Evolutionary conservation across 2,113 vertebrate genomes (phyloP), one percentile per base, ranked within the genome.

Genomic region (Hippocampus guttulatus): DNA sequence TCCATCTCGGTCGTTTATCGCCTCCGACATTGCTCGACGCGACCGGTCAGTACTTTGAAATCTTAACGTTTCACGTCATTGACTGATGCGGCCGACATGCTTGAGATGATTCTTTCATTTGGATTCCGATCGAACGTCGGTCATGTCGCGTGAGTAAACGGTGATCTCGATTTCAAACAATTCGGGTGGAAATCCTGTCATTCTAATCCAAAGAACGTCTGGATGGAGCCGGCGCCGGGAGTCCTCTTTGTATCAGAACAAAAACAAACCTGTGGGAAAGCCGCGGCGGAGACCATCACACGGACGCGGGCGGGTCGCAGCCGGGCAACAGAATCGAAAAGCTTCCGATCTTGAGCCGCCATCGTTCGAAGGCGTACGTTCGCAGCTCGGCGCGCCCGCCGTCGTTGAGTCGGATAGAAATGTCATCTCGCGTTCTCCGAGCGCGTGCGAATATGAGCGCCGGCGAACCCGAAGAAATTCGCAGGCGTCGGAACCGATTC

Each of bases 211-310:
- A 58, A 58, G 57, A 58, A 58, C 30, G 57, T 58, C 57, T 58
- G 57, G 57, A 58, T 58, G 55, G 25, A 25, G 55, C 55, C 11
- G 4, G 12, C 14, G 57, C 23, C 30, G 5, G 30, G 27, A 58
- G 27, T 58, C 57, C 25, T 58, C 3, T 30, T 15, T 30, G 14
- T 14, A 27, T 2, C 8, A 23, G n/a, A 55, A 58, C 3, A 58
- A 30, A 58, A 58, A 58, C 14, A 58, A 58, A 58, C 62, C 55
- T 85, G 82, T 86, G 85, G 82, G 79, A 86, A 87, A 81, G 58
- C 41, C 1, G 18, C 60, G 30, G 63, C 52, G 60, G 23, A 57
- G 57, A 66, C 45, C 71, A 40, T 87, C 81, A 71, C 80, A 83
- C 74, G 83, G 80, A 75, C 74, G 64, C 33, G 10, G 33, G 66